Evolutionary conservation across 2,113 vertebrate genomes (phyloP), one percentile per base, ranked within the genome.

Genomic region (Chamaetylas fuelleborni): DNA sequence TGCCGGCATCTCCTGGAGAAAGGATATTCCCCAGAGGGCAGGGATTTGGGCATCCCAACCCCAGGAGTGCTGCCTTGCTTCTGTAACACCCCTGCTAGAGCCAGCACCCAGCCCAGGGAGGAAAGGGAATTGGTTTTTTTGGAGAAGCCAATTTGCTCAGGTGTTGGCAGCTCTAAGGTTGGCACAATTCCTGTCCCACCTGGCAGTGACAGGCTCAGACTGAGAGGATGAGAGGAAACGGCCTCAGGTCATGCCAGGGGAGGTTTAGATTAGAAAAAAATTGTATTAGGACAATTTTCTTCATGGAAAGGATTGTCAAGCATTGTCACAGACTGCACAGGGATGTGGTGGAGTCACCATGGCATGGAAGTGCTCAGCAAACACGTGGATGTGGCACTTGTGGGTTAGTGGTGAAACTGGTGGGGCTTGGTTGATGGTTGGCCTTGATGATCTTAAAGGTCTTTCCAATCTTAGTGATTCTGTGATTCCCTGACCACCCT

Each of bases 91-190:
- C 40, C 60, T 31, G 31, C 5, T 0, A 11, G 81, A 69, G 60
- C 9, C 0, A 2, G 65, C 43, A 26, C 9, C 45, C 1, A 1
- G 28, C 67, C 51, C 5, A 19, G 3, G 29, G 20, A 11, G 58
- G 25, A 60, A 42, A 24, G 6, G 38, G 25, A 47, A 34, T 4
- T 19, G 29, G 29, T 51, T 51, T 31, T 51, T 31, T 14, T 1
- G 24, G 53, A 17, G 29, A 43, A 66, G 19, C 7, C 36, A 16
- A 65, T 2, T 8, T 22, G 50, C 40, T 91, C 9, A 26, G 43
- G 33, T n/a, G 45, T 54, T 28, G 40, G 38, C 47, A 72, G 70
- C 64, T 50, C 12, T 17, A 12, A 54, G 65, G 80, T 3, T 34
- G 47, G 70, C 28, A 36, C 36, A 33, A 12, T 14, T 86, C 40